Conservation (phyloP, 2,797 vertebrate genomes). For the Tenualosa thibaudeaui region DNA sequence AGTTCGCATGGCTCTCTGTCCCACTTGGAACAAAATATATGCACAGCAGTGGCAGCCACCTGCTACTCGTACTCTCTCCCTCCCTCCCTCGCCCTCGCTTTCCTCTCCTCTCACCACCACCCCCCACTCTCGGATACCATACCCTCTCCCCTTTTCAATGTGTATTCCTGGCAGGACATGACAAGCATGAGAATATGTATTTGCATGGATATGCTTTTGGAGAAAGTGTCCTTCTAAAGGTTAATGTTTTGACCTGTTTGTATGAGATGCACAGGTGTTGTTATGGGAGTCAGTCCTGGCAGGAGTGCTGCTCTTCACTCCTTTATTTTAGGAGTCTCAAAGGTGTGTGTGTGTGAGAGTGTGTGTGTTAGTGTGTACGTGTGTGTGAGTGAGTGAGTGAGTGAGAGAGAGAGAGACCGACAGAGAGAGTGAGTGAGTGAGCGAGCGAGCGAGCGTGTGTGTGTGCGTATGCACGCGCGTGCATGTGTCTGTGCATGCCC, state of each 20-base stretch:
- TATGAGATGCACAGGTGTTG: neutral
- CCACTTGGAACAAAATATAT: conserved; percentile 11
- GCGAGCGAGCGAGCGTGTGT: neutral
- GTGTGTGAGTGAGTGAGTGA: neutral
- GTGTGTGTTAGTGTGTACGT: neutral
- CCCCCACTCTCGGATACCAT: neutral
- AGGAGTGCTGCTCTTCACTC: neutral
- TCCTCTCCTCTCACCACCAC: no score
- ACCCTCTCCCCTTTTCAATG: neutral
- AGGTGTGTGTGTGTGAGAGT: conserved; percentile 12
- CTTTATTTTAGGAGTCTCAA: neutral
- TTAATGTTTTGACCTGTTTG: conserved; percentile 4
- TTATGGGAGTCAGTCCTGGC: neutral
- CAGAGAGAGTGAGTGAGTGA: neutral
- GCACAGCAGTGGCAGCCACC: conserved; percentile 16
- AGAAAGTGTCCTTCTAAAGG: neutral
- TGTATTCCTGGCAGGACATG: conserved; percentile 9
- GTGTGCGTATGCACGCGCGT: neutral
- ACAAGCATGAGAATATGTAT: neutral
- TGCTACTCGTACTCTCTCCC: neutral
- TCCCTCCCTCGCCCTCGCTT: neutral
- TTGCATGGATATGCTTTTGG: neutral
- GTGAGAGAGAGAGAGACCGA: no score
- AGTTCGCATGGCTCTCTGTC: neutral
- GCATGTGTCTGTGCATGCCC: neutral